A percentile compares a stretch with the other conserved stretches of the same genome.
phyloP scores from a whole-genome alignment of 2,113 vertebrate genomes.

The Xenopus laevis region DNA sequence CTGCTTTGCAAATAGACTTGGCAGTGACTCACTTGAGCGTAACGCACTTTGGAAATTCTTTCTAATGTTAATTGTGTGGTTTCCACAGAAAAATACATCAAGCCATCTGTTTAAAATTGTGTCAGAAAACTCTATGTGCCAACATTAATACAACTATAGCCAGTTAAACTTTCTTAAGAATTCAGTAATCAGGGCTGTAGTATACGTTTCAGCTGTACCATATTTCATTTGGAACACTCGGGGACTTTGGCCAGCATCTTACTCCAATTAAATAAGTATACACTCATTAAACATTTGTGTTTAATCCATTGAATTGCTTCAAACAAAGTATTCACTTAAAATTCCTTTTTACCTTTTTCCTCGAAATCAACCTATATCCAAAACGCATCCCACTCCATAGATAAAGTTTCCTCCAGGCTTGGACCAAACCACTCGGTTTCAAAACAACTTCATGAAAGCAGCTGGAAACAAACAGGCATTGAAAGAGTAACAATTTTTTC shows the following conservation, averaged over 20 bases:
- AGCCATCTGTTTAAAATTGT: conserved; percentile 42
- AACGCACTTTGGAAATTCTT: conserved; percentile 40
- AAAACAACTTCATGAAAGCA: too few relatives aligned
- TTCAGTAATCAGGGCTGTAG: conserved; percentile 35
- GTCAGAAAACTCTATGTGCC: conserved; percentile 37
- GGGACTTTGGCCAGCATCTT: not conserved
- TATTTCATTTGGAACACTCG: conserved; percentile 20
- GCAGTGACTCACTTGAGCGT: conserved; percentile 9
- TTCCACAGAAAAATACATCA: conserved; percentile 35
- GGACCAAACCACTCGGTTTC: not conserved
- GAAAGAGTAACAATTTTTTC: too few relatives aligned
- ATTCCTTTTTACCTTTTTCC: not conserved
- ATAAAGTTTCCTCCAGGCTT: not conserved
- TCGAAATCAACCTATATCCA: not conserved
- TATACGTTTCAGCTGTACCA: conserved; percentile 20
- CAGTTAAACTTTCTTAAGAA: conserved; percentile 31
- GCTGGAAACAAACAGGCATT: too few relatives aligned
- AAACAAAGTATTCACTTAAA: not conserved
- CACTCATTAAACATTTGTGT: not conserved
- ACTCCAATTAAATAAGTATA: not conserved
- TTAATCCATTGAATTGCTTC: not conserved
- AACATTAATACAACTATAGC: conserved; percentile 34
- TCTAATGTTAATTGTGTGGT: conserved; percentile 46
- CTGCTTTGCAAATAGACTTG: conserved; percentile 19
- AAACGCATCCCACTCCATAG: not conserved